A percentile compares a stretch with the other conserved stretches of the same genome.
Conservation (phyloP, 2,888 invertebrate genomes). For the Gari tellinella region DNA sequence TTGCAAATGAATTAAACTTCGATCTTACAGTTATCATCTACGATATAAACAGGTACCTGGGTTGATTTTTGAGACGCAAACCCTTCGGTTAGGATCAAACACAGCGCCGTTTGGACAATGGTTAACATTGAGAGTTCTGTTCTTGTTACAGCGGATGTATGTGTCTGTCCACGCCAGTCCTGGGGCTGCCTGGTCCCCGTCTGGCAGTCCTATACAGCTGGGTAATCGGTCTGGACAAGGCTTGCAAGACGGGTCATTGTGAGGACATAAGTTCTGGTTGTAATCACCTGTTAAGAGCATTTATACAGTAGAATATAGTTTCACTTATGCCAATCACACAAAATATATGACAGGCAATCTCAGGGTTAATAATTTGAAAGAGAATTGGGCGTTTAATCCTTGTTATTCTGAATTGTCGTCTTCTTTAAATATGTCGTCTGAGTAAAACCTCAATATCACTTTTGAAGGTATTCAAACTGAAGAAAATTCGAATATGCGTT, state of each 20-base stretch:
- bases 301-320: no score
- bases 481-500: no score
- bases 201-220: constrained; percentile 53
- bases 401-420: no score
- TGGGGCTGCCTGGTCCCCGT: constrained; percentile 48
- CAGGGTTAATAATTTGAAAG: no score
- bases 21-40: no score
- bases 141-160: constrained; percentile 59
- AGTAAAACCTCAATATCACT: no score
- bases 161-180: constrained; percentile 47
- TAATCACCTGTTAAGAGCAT: constrained; percentile 47
- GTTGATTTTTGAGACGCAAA: constrained; percentile 54
- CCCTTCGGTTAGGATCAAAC: constrained; percentile 53
- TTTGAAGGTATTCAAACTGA: no score
- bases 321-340: no score
- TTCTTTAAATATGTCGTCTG: no score
- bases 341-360: no score
- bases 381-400: no score
- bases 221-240: constrained; percentile 57
- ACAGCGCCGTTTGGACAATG: constrained; percentile 54
- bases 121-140: constrained; percentile 55
- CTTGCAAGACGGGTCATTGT: constrained; percentile 31
- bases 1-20: no score
- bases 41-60: constrained; percentile 37
- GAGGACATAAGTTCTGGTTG: constrained; percentile 50